A percentile compares a stretch with the other conserved stretches of the same genome.
These are phyloP conservation scores for Camptogramma bilineatum DNA, from an alignment of 2,888 invertebrate species.

Conservation along the genomic window DNA sequence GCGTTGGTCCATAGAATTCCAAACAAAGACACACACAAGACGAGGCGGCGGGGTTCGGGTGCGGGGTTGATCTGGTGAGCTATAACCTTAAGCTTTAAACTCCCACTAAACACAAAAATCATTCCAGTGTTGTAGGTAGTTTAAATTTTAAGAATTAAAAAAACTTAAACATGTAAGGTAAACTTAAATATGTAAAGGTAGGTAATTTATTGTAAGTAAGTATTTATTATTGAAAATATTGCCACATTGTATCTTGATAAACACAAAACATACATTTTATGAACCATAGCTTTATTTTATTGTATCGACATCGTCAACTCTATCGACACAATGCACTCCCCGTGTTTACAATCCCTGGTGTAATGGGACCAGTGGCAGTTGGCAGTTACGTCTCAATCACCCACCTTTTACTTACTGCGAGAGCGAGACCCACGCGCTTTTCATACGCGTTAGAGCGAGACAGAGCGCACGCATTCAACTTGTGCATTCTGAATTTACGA, in stretches of 20 bases:
- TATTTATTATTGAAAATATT: no score
- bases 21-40: no score
- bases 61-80: no score
- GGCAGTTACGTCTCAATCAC: slow-evolving; percentile 84
- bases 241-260: neutral
- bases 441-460: slow-evolving; percentile 53
- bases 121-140: no score
- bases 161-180: no score
- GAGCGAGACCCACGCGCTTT: slow-evolving; percentile 56
- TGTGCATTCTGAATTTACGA: slow-evolving; percentile 68
- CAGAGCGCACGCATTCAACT: slow-evolving; percentile 66
- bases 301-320: slow-evolving; percentile 44
- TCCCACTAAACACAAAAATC: no score
- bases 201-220: no score
- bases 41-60: no score
- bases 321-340: slow-evolving; percentile 45
- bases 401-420: slow-evolving; percentile 78
- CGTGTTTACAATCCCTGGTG: slow-evolving; percentile 76
- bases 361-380: slow-evolving; percentile 84
- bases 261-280: neutral
- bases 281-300: slow-evolving; percentile 1
- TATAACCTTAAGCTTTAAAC: no score
- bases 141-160: no score
- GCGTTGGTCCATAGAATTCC: no score
- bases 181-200: no score